Conservation (phyloP, 2,113 vertebrate genomes). For the Sinocyclocheilus maitianheensis region DNA sequence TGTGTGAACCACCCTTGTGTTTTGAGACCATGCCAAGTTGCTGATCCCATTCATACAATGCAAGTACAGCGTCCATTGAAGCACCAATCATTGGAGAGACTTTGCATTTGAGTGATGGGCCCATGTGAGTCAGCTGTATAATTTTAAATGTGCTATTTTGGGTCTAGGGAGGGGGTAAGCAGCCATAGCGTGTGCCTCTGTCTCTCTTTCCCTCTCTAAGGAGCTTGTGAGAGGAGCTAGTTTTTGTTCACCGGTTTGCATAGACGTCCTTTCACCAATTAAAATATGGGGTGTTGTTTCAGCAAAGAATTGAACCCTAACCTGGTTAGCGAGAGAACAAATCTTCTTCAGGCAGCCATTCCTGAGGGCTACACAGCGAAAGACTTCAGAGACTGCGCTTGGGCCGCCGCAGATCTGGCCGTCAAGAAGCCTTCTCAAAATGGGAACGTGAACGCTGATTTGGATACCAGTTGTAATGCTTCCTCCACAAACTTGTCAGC, state of each 20-base stretch:
- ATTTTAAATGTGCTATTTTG: constrained; percentile 86
- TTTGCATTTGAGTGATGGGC: constrained; percentile 72
- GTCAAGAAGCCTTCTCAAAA: constrained; percentile 48
- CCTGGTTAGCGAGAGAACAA: constrained; percentile 78
- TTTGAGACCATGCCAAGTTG: constrained; percentile 46
- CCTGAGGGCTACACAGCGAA: constrained; percentile 69
- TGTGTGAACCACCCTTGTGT: constrained; percentile 32
- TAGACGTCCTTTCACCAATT: constrained; percentile 52
- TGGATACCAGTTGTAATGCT: constrained; percentile 8
- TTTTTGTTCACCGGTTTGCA: constrained; percentile 54
- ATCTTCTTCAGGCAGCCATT: constrained; percentile 76
- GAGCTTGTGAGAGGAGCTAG: constrained; percentile 58
- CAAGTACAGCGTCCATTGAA: constrained; percentile 53
- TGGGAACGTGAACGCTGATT: constrained; percentile 8
- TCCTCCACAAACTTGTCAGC: constrained; percentile 6
- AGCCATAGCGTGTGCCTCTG: constrained; percentile 47
- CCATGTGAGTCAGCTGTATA: constrained; percentile 73
- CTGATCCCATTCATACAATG: constrained; percentile 58
- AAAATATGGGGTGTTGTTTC: constrained; percentile 92
- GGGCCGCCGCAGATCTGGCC: constrained; percentile 66
- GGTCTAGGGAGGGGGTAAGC: constrained; percentile 61
- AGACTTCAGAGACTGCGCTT: constrained; percentile 78
- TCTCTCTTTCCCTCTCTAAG: constrained; percentile 75
- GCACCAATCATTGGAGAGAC: constrained; percentile 44
- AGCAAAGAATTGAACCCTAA: constrained; percentile 83